Percentiles rank a stretch among this genome's conserved stretches.
These are phyloP conservation scores for Agapornis canus DNA, from an alignment of 2,797 vertebrate genomes.

Conservation along the genomic window DNA sequence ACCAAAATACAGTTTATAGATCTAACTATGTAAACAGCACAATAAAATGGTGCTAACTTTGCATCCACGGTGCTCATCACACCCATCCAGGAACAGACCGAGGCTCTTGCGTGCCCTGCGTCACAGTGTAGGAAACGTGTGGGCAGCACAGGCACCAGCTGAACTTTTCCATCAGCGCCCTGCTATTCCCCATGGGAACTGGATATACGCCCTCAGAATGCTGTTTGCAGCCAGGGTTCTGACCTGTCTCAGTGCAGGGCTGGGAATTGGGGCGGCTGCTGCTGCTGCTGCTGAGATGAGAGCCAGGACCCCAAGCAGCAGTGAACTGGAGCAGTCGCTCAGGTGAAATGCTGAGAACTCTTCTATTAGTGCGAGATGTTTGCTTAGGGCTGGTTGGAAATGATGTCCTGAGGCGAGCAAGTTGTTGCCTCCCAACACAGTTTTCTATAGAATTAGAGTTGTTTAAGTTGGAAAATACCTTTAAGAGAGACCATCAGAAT, in stretches of 20 bases:
- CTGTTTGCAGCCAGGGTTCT: background rate
- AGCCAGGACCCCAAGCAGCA: background rate
- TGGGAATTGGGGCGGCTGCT: background rate
- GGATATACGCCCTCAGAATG: accelerated
- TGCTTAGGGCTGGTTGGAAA: background rate
- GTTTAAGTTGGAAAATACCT: background rate
- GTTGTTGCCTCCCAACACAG: background rate
- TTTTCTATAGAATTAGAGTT: background rate
- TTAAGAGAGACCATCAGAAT: background rate
- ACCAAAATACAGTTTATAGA: background rate
- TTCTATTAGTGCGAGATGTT: no score
- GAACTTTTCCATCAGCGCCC: background rate
- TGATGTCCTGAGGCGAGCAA: background rate
- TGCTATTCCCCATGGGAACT: background rate
- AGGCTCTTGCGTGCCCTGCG: background rate
- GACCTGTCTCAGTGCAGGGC: background rate
- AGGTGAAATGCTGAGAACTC: background rate
- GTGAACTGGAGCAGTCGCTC: background rate
- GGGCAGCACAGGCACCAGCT: background rate
- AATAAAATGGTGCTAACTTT: background rate
- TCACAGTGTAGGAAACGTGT: accelerated
- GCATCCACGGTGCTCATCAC: background rate
- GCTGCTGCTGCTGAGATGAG: background rate
- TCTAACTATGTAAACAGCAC: background rate
- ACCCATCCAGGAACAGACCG: background rate